A percentile compares a stretch with the other conserved stretches of the same genome.
Evolutionary conservation across 2,888 invertebrate genomes (phyloP).

Genomic region (Cephalotes varians): DNA sequence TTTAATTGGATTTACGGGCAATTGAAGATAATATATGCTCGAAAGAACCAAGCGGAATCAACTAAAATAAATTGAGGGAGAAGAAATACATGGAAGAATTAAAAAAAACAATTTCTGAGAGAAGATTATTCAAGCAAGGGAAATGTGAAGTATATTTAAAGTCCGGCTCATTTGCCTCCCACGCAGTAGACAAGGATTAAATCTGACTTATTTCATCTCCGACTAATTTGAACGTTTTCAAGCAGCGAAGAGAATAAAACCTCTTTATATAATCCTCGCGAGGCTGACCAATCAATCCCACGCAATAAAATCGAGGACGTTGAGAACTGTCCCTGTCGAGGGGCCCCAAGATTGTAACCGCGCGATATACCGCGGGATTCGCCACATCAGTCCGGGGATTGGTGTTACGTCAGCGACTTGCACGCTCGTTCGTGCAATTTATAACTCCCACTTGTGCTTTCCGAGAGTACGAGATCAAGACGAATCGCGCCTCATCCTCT

Average conservation of each 20-base stretch:
- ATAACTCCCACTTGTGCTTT: conserved; percentile 65
- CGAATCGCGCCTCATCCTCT: conserved; percentile 61
- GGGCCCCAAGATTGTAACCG: conserved; percentile 1
- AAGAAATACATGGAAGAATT: not conserved
- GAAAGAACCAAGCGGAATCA: not conserved
- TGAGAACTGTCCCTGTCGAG: conserved; percentile 41
- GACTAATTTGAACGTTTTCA: conserved; percentile 44
- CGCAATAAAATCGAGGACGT: conserved; percentile 52
- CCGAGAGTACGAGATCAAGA: conserved; percentile 65
- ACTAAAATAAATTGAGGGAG: not conserved
- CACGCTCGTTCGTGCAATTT: conserved; percentile 60
- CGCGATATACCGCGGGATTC: conserved; percentile 46
- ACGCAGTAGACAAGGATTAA: conserved; percentile 31
- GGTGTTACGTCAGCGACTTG: conserved; percentile 62
- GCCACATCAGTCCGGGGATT: conserved; percentile 56
- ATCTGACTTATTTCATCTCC: conserved; percentile 45
- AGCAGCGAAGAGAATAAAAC: conserved; percentile 7
- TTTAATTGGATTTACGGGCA: not conserved
- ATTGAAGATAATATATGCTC: not conserved
- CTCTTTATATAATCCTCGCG: conserved; percentile 32
- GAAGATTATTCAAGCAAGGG: conserved; percentile 29
- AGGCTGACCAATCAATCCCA: conserved; percentile 45
- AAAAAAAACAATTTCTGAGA: not conserved
- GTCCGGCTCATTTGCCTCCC: conserved; percentile 38
- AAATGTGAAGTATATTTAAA: conserved; percentile 11